Conservation (phyloP, 2,113 vertebrate species). For the Notarius lentiginosus region DNA sequence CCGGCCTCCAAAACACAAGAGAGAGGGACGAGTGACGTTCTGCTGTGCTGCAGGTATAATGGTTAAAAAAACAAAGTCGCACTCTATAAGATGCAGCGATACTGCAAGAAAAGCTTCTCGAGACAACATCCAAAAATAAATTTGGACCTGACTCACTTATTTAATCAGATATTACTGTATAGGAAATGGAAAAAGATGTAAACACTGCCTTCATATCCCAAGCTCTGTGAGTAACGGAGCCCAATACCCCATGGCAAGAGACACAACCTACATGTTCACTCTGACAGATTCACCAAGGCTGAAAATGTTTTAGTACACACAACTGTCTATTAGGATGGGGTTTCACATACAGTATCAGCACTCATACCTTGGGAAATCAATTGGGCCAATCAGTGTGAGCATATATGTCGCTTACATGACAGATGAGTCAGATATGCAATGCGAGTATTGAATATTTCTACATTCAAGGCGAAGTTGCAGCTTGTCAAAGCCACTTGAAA, state of each 20-base stretch:
- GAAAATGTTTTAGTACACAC: neutral
- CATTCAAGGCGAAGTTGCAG: neutral
- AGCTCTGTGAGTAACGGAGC: neutral
- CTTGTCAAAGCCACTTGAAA: neutral
- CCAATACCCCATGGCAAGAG: neutral
- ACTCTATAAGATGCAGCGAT: neutral
- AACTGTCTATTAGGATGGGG: neutral
- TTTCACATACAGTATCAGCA: neutral
- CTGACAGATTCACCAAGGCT: neutral
- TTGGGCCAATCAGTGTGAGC: neutral
- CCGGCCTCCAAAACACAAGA: slow-evolving; percentile 54
- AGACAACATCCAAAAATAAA: neutral
- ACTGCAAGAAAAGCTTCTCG: neutral
- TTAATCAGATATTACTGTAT: neutral
- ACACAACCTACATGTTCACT: neutral
- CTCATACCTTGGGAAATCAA: neutral
- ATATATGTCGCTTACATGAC: neutral
- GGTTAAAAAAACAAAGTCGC: neutral
- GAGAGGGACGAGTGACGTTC: slow-evolving; percentile 37
- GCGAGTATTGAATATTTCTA: neutral
- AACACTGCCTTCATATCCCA: neutral
- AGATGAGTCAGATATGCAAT: neutral
- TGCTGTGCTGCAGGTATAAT: neutral
- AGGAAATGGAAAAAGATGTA: too few relatives aligned
- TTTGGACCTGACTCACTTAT: neutral